Percentiles rank a stretch among this genome's conserved stretches.
These are phyloP conservation scores for Apteryx owenii DNA, from an alignment of 2,113 vertebrate species.

Conservation along the genomic window DNA sequence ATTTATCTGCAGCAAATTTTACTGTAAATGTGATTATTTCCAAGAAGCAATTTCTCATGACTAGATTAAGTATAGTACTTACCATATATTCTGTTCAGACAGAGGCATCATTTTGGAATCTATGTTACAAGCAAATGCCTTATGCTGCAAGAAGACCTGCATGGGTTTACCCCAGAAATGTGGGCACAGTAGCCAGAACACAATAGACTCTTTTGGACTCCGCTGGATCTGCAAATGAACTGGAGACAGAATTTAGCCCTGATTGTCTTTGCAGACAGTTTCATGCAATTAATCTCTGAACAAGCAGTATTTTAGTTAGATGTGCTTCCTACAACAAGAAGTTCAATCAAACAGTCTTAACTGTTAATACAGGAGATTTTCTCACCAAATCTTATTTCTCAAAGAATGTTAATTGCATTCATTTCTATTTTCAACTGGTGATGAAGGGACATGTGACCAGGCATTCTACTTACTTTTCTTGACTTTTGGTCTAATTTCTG, in stretches of 20 bases:
- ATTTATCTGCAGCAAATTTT: slow-evolving; percentile 73
- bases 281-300: not conserved
- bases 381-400: not conserved
- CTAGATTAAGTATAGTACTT: slow-evolving; percentile 55
- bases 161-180: not conserved
- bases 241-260: not conserved
- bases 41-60: slow-evolving; percentile 75
- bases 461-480: not conserved
- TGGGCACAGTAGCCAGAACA: not conserved
- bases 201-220: not conserved
- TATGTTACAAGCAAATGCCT: not conserved
- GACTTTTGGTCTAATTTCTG: not conserved
- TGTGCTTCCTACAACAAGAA: not conserved
- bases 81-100: slow-evolving; percentile 54
- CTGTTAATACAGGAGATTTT: not conserved
- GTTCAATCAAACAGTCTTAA: not conserved
- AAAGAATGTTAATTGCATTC: not conserved
- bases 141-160: not conserved
- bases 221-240: not conserved
- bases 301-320: not conserved
- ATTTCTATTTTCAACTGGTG: not conserved
- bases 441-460: not conserved
- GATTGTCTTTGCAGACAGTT: not conserved
- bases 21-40: slow-evolving; percentile 75
- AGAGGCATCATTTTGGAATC: not conserved